A percentile compares a stretch with the other conserved stretches of the same genome.
These are phyloP conservation scores for Drosophila persimilis DNA, from an alignment of 1,140 invertebrate species.

Conservation along the genomic window DNA sequence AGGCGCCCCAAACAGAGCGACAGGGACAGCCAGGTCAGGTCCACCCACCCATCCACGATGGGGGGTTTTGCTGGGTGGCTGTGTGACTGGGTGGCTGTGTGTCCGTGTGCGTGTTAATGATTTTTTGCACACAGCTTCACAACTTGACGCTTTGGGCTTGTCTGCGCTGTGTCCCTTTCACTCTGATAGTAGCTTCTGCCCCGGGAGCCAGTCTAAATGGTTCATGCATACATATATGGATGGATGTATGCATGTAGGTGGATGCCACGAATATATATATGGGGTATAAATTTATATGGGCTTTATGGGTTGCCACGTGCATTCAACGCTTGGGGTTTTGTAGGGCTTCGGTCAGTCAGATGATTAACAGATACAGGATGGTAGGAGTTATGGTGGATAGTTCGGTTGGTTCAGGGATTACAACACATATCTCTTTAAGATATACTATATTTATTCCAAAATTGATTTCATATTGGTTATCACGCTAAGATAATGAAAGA, in stretches of 20 bases:
- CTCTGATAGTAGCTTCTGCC: background rate
- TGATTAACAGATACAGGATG: conserved; percentile 40
- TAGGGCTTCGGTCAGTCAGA: conserved; percentile 19
- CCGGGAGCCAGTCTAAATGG: conserved; percentile 1
- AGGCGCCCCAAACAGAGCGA: conserved; percentile 9
- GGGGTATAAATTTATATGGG: conserved; percentile 66
- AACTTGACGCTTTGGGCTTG: conserved; percentile 73
- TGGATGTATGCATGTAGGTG: conserved; percentile 3
- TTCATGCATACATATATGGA: conserved; percentile 13
- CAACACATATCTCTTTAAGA: no score
- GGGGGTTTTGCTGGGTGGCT: background rate
- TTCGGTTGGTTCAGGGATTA: no score
- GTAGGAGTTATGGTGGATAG: background rate
- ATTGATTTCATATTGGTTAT: background rate
- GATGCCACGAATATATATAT: conserved; percentile 13
- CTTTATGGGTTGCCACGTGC: conserved; percentile 56
- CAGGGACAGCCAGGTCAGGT: conserved; percentile 15
- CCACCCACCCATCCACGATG: background rate
- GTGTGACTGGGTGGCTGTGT: conserved; percentile 23
- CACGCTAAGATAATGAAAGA: no score
- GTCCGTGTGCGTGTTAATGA: conserved; percentile 80
- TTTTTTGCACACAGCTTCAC: conserved; percentile 82
- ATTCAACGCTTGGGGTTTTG: conserved; percentile 66
- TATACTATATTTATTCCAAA: no score
- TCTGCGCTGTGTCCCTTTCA: conserved; percentile 17